These are phyloP conservation scores for Characodon lateralis DNA, from an alignment of 2,797 vertebrate genomes.

Conservation along the genomic window DNA sequence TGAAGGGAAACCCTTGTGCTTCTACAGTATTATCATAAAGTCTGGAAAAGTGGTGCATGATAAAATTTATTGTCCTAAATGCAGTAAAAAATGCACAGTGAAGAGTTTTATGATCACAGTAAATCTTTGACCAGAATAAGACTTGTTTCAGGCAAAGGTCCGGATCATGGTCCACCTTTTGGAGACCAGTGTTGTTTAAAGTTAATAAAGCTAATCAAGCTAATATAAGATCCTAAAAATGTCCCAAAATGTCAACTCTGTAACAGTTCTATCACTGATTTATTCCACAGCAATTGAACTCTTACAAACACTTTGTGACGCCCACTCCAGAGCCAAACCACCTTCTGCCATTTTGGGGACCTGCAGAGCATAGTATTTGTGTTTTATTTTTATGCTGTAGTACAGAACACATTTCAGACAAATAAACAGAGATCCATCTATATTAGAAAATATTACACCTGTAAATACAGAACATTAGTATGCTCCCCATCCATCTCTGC, in stretches of 20 bases:
- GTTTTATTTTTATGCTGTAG: background rate
- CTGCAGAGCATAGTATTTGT: background rate
- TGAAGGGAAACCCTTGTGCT: background rate
- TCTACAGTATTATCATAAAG: background rate
- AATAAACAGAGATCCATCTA: background rate
- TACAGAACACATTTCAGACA: background rate
- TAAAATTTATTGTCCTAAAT: background rate
- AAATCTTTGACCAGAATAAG: background rate
- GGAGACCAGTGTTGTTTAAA: background rate
- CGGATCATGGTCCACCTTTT: background rate
- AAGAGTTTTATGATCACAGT: background rate
- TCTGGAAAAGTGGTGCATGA: background rate
- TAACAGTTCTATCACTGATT: background rate
- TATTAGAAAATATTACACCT: slow-evolving; percentile 12
- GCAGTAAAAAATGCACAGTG: background rate
- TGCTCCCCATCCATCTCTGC: slow-evolving; percentile 40
- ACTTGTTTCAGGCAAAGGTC: background rate
- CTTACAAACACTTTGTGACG: background rate
- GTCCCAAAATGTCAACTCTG: background rate
- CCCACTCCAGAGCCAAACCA: background rate
- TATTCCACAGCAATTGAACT: background rate
- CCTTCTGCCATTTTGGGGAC: background rate
- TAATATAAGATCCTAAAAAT: background rate
- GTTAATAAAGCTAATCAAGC: background rate
- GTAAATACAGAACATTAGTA: slow-evolving; percentile 48